phyloP scores from a whole-genome alignment of 2,888 invertebrate genomes.

The Amorpha juglandis region DNA sequence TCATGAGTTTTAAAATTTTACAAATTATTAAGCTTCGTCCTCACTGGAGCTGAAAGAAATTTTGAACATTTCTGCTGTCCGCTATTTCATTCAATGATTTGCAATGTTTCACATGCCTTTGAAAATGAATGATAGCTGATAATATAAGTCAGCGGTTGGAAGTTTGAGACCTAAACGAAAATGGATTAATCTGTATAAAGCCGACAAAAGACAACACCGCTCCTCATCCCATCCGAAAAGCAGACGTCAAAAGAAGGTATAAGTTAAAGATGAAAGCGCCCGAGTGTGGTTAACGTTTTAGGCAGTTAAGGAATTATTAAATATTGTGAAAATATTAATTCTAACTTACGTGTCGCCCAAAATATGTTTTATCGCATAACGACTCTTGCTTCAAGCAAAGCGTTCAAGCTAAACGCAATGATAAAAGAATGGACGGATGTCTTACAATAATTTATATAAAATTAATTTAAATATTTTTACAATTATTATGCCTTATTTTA shows the following conservation, averaged over 20 bases:
- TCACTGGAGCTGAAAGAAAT: background rate
- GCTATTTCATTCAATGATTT: too few species aligned
- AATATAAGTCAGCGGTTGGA: too few species aligned
- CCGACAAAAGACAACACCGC: too few species aligned
- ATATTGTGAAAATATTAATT: slow-evolving; percentile 10
- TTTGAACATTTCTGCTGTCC: too few species aligned
- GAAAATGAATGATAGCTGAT: too few species aligned
- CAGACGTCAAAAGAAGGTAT: too few species aligned
- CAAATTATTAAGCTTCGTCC: too few species aligned
- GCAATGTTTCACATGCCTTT: too few species aligned
- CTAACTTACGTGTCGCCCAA: background rate
- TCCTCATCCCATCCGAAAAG: too few species aligned
- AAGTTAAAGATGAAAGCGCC: background rate
- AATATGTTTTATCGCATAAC: background rate
- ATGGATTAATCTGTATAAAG: too few species aligned
- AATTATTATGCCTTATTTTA: slow-evolving; percentile 1
- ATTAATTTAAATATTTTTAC: background rate
- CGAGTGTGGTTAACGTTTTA: background rate
- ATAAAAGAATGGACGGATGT: slow-evolving; percentile 29
- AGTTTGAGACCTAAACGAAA: too few species aligned
- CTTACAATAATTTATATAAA: slow-evolving; percentile 14
- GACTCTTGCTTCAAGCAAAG: slow-evolving; percentile 19
- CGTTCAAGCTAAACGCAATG: slow-evolving; percentile 25
- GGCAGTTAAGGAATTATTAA: background rate
- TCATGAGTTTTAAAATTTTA: background rate